Conservation (phyloP, 2,113 vertebrate genomes). For the Bufo bufo region DNA sequence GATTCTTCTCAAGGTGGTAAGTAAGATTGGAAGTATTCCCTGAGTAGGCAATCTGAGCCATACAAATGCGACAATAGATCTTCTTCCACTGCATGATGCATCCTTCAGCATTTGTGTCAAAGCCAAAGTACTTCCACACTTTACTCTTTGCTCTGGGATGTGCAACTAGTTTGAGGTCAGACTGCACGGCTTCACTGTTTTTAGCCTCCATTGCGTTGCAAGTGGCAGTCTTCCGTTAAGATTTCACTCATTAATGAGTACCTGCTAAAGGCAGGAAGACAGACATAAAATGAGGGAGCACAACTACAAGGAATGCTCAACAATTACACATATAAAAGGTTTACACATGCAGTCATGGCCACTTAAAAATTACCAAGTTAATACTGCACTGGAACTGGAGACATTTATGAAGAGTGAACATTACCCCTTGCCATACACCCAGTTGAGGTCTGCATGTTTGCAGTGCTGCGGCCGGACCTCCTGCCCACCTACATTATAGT, state of each 20-base stretch:
- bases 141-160: slow-evolving; percentile 91
- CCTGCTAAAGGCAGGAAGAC: slow-evolving; percentile 85
- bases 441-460: too few relatives aligned
- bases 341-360: neutral
- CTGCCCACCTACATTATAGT: too few relatives aligned
- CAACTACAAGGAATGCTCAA: slow-evolving; percentile 45
- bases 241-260: slow-evolving; percentile 79
- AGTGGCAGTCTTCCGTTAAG: slow-evolving; percentile 68
- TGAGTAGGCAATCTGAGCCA: slow-evolving; percentile 88
- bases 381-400: neutral
- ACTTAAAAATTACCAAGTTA: neutral
- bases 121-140: slow-evolving; percentile 93
- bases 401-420: too few relatives aligned
- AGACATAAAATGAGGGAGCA: slow-evolving; percentile 75
- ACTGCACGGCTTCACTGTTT: slow-evolving; percentile 73
- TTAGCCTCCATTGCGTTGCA: slow-evolving; percentile 82
- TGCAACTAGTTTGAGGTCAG: slow-evolving; percentile 85
- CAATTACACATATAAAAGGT: neutral
- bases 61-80: slow-evolving; percentile 88
- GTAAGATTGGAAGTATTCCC: slow-evolving; percentile 90
- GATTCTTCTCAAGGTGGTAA: slow-evolving; percentile 90
- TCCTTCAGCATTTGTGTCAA: slow-evolving; percentile 86
- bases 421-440: too few relatives aligned
- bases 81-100: slow-evolving; percentile 89
- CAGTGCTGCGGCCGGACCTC: too few relatives aligned